Conservation (phyloP, 2,113 vertebrate genomes). For the Pomatostomus ruficeps region DNA sequence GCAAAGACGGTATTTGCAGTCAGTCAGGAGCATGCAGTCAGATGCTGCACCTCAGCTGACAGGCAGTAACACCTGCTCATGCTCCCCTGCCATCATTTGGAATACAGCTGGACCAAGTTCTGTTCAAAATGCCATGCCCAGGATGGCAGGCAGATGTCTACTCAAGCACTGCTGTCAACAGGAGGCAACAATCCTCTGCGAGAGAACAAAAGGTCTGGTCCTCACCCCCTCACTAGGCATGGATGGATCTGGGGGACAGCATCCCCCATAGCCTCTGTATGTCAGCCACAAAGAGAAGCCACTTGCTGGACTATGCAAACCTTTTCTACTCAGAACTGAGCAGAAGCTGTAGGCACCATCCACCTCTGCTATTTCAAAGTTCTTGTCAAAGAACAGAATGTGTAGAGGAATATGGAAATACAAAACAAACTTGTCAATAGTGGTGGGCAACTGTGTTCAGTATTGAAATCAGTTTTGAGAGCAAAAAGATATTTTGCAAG, state of each 20-base stretch:
- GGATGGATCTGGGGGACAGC: neutral
- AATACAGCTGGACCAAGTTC: neutral
- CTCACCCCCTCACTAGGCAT: neutral
- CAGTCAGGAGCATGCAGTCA: neutral
- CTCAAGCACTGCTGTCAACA: neutral
- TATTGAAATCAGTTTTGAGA: neutral
- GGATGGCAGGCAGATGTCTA: neutral
- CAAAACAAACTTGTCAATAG: neutral
- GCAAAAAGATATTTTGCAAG: neutral
- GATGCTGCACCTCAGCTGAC: neutral
- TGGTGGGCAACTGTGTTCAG: neutral
- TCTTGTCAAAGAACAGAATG: neutral
- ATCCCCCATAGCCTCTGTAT: neutral
- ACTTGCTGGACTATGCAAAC: neutral
- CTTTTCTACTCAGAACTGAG: neutral
- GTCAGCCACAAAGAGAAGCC: neutral
- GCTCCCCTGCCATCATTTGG: neutral
- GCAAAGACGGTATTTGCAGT: neutral
- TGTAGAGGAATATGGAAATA: neutral
- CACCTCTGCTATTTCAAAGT: neutral
- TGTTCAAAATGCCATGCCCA: neutral
- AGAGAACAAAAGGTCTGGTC: neutral
- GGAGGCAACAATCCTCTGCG: neutral
- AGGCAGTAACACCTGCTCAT: too few species aligned
- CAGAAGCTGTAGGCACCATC: neutral